Percentiles rank a stretch among this genome's conserved stretches.
Conservation (phyloP, 1,140 invertebrate genomes). For the Philotrypesis tridentata region DNA sequence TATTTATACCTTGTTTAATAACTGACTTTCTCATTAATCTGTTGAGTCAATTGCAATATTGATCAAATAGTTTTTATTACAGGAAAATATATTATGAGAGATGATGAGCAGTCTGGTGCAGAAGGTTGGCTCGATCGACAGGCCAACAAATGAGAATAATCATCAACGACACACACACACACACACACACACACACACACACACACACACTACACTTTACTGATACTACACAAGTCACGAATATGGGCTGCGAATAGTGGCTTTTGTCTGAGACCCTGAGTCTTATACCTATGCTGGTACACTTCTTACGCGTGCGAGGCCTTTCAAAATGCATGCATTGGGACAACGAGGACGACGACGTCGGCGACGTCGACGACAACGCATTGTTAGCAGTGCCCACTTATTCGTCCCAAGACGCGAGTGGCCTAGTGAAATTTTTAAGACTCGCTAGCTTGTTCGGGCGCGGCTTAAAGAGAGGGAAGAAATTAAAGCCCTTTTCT, state of each 20-base stretch:
- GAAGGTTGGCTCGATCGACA: neutral
- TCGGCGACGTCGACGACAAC: neutral
- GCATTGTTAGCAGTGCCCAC: conserved; percentile 40
- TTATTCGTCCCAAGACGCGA: conserved; percentile 12
- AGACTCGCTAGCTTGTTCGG: neutral
- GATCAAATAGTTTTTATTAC: too few relatives aligned
- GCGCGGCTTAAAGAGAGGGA: neutral
- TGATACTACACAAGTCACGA: neutral
- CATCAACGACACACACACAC: too few relatives aligned
- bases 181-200: neutral
- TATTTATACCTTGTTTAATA: too few relatives aligned
- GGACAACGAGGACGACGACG: neutral
- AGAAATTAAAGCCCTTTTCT: conserved; percentile 21
- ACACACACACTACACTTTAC: neutral
- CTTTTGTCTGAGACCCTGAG: conserved; percentile 33
- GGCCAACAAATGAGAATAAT: neutral
- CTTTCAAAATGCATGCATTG: conserved; percentile 38
- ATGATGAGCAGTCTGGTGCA: neutral
- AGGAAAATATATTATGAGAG: neutral
- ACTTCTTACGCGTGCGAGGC: conserved; percentile 8
- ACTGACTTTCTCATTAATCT: too few relatives aligned
- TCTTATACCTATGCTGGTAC: neutral
- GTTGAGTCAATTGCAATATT: too few relatives aligned
- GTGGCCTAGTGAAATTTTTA: conserved; percentile 6
- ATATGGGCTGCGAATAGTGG: conserved; percentile 28